Conservation (phyloP, 2,888 invertebrate genomes). For the Microdon myrmicae region DNA sequence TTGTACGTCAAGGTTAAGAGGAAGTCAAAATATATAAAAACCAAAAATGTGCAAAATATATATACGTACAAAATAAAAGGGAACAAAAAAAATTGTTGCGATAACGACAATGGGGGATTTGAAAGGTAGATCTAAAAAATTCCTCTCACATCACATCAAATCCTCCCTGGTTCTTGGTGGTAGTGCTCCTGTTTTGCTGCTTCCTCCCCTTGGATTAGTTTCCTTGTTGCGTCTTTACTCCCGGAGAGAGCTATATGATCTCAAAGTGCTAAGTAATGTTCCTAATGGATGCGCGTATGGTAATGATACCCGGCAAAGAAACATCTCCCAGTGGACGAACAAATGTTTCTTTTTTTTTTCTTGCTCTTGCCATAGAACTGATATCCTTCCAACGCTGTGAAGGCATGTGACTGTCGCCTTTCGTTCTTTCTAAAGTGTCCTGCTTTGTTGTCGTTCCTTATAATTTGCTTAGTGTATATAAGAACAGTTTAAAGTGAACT, state of each 20-base stretch:
- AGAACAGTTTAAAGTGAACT: conserved; percentile 38
- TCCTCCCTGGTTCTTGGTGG: conserved; percentile 16
- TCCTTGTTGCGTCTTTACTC: conserved; percentile 28
- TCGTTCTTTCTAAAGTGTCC: conserved; percentile 23
- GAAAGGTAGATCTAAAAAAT: conserved; percentile 26
- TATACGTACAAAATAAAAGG: background rate
- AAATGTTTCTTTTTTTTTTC: too few species aligned
- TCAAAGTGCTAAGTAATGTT: conserved; percentile 52
- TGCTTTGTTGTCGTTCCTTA: conserved; percentile 12
- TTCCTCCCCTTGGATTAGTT: conserved; percentile 43
- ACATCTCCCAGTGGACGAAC: conserved; percentile 38
- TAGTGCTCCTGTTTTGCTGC: conserved; percentile 21
- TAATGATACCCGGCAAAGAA: conserved; percentile 36
- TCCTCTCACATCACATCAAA: conserved; percentile 32
- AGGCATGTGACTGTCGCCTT: background rate
- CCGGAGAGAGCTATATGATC: conserved; percentile 29
- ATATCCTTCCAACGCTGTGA: conserved; percentile 13
- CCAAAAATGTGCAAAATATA: too few species aligned
- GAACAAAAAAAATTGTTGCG: conserved; percentile 27
- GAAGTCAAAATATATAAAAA: too few species aligned
- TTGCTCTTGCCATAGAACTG: conserved; percentile 9
- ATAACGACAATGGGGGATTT: conserved; percentile 47
- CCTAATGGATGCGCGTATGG: conserved; percentile 52
- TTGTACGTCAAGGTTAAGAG: conserved; percentile 16
- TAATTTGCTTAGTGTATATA: conserved; percentile 24